phyloP scores from a whole-genome alignment of 2,113 vertebrate species.

The Catagonus wagneri region DNA sequence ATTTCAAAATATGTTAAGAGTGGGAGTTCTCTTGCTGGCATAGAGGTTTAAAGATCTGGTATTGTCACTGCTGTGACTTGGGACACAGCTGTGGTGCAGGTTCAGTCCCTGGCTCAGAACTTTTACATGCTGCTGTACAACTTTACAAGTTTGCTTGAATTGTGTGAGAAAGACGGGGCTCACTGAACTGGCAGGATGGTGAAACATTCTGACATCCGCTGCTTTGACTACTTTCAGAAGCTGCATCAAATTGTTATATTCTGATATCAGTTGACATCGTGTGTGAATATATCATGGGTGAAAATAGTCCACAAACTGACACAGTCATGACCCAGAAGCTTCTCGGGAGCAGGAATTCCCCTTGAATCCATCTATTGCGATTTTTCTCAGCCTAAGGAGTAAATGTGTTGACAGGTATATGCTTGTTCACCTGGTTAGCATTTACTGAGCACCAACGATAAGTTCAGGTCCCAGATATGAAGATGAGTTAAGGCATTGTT shows the following conservation, averaged over 20 bases:
- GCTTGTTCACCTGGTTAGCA: not conserved
- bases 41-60: too few species aligned
- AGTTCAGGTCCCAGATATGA: conserved; percentile 23
- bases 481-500: conserved; percentile 61
- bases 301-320: not conserved
- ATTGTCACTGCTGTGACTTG: too few species aligned
- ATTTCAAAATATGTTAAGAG: too few species aligned
- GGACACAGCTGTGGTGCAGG: too few species aligned
- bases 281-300: not conserved
- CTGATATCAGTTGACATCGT: conserved; percentile 75
- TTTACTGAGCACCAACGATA: not conserved
- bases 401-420: not conserved
- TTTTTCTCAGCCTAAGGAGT: conserved; percentile 45
- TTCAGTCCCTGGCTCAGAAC: too few species aligned
- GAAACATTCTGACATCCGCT: not conserved
- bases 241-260: not conserved
- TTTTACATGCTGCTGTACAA: not conserved
- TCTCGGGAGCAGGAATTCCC: conserved; percentile 29
- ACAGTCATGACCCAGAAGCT: conserved; percentile 55
- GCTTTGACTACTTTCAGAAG: not conserved
- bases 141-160: not conserved
- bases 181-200: not conserved
- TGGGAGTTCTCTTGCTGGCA: too few species aligned
- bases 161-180: not conserved
- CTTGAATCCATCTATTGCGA: not conserved